These are phyloP conservation scores for Drymodes brunneopygia DNA, from an alignment of 2,113 vertebrate genomes.

Conservation along the genomic window DNA sequence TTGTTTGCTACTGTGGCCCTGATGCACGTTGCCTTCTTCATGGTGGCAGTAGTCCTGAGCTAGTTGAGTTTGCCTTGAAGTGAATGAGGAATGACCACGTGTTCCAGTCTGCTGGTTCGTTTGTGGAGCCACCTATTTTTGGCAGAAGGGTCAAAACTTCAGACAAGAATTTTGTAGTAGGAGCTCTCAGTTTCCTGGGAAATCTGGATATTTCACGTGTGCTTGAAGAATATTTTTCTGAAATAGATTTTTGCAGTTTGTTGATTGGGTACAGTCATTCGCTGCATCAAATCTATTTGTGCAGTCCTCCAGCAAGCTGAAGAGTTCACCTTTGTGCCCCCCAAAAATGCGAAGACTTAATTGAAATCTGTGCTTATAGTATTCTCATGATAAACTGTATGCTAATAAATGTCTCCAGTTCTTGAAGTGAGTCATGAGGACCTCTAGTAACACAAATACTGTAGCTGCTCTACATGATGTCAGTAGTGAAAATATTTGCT, in stretches of 20 bases:
- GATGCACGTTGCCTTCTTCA: not conserved
- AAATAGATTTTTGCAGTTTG: not conserved
- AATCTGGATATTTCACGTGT: not conserved
- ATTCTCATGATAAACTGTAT: not conserved
- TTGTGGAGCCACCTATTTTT: not conserved
- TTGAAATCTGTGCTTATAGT: not conserved
- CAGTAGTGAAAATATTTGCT: not conserved
- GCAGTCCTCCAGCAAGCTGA: not conserved
- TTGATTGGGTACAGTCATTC: not conserved
- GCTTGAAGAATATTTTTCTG: not conserved
- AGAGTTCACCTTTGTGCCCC: not conserved
- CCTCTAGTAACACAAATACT: not conserved
- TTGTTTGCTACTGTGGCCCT: not conserved
- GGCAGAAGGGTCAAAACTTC: not conserved
- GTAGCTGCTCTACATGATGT: not conserved
- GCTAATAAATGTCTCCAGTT: not conserved
- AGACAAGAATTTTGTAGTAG: not conserved
- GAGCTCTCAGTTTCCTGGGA: not conserved
- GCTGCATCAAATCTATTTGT: not conserved
- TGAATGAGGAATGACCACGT: accelerated
- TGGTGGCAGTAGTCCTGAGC: not conserved
- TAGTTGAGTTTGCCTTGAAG: not conserved
- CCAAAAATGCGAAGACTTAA: not conserved
- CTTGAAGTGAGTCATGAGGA: not conserved
- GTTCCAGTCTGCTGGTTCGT: not conserved